Conservation (phyloP, 1,140 invertebrate genomes). For the Bradynema listronoti region DNA sequence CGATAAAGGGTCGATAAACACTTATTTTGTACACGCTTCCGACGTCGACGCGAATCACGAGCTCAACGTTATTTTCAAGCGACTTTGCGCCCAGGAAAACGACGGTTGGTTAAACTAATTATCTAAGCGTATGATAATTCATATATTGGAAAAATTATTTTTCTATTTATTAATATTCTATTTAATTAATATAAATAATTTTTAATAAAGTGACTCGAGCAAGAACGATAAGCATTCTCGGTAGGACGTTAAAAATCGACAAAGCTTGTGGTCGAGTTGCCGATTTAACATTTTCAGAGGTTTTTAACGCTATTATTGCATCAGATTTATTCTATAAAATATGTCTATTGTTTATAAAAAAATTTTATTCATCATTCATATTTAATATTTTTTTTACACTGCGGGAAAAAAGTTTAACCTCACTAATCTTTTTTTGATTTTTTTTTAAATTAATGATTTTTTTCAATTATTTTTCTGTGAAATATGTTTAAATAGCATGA, state of each 20-base stretch:
- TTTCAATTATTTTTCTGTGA: too few relatives aligned
- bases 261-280: slow-evolving; percentile 85
- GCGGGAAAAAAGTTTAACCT: too few relatives aligned
- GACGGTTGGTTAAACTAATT: slow-evolving; percentile 63
- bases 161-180: slow-evolving; percentile 6
- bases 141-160: slow-evolving; percentile 12
- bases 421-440: too few relatives aligned
- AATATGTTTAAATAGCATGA: too few relatives aligned
- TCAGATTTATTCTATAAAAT: too few relatives aligned
- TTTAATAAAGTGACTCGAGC: slow-evolving; percentile 77
- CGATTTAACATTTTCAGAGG: too few relatives aligned
- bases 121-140: too few relatives aligned
- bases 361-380: slow-evolving; percentile 6
- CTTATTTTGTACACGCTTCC: slow-evolving; percentile 38
- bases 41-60: slow-evolving; percentile 65
- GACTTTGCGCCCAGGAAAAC: slow-evolving; percentile 78
- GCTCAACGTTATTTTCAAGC: slow-evolving; percentile 79
- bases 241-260: slow-evolving; percentile 76
- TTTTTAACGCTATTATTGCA: too few relatives aligned
- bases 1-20: slow-evolving; percentile 12
- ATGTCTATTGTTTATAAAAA: too few relatives aligned
- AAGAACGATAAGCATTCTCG: slow-evolving; percentile 77
- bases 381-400: slow-evolving; percentile 35
- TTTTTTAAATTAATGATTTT: too few relatives aligned
- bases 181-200: slow-evolving; percentile 68